phyloP scores from a whole-genome alignment of 2,888 invertebrate genomes.

The Dorcus hopei region DNA sequence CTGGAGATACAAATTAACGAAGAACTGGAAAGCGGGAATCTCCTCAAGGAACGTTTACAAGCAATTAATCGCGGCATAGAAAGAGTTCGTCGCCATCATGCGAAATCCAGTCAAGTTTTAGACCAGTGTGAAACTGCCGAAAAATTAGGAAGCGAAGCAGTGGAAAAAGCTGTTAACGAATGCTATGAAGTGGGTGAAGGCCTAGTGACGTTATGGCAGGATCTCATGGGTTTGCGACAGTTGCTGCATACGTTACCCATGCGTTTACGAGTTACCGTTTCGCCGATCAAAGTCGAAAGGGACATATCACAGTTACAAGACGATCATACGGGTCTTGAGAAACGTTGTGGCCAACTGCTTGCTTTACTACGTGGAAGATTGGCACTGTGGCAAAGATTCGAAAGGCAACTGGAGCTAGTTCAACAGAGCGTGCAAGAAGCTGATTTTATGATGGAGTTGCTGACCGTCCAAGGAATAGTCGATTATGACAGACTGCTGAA shows the following conservation, averaged over 20 bases:
- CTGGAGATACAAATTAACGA: constrained; percentile 71
- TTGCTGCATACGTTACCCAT: constrained; percentile 75
- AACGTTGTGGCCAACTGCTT: constrained; percentile 11
- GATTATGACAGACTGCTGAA: constrained; percentile 79
- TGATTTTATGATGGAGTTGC: constrained; percentile 82
- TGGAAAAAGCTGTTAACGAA: constrained; percentile 71
- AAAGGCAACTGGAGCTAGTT: constrained; percentile 72
- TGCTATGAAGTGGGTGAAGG: constrained; percentile 71
- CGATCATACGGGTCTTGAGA: constrained; percentile 59
- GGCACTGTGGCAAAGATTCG: constrained; percentile 74
- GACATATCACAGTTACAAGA: constrained; percentile 75
- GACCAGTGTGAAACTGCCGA: constrained; percentile 74
- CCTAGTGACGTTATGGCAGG: constrained; percentile 70
- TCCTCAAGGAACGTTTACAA: constrained; percentile 72
- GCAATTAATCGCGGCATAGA: constrained; percentile 70
- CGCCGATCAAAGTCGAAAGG: constrained; percentile 71
- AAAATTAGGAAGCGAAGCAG: constrained; percentile 70
- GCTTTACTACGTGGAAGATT: constrained; percentile 47
- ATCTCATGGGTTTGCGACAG: constrained; percentile 71
- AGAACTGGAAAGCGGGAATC: constrained; percentile 71
- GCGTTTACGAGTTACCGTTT: constrained; percentile 71
- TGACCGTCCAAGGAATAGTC: constrained; percentile 79
- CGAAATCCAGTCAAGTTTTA: constrained; percentile 57
- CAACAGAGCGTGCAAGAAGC: constrained; percentile 81
- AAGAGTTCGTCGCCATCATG: constrained; percentile 66